These are phyloP conservation scores for Anthoscopus minutus DNA, from an alignment of 2,113 vertebrate genomes.

Conservation along the genomic window DNA sequence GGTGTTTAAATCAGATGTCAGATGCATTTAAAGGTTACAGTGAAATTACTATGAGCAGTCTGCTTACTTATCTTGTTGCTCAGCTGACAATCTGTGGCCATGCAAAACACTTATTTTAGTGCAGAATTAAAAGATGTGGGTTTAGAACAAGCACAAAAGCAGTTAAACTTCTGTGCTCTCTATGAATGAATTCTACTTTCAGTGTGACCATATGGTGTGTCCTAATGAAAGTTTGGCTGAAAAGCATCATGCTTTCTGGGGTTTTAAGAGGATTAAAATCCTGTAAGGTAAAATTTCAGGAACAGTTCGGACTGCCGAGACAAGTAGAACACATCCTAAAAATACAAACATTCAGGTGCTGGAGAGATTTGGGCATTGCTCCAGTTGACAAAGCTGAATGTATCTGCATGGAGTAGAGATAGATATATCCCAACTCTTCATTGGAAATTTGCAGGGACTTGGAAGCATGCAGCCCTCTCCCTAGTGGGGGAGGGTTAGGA, in stretches of 20 bases:
- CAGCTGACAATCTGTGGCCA: not conserved
- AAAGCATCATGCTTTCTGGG: not conserved
- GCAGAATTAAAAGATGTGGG: not conserved
- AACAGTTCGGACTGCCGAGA: not conserved
- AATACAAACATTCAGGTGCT: not conserved
- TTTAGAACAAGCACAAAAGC: not conserved
- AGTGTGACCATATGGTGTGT: not conserved
- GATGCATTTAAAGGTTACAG: not conserved
- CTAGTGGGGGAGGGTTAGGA: not conserved
- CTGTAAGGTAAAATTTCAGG: not conserved
- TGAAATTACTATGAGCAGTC: not conserved
- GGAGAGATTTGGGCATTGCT: fast-evolving
- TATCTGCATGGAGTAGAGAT: not conserved
- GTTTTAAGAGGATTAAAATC: not conserved
- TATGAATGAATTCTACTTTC: not conserved
- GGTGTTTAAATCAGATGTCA: not conserved
- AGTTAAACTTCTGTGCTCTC: not conserved
- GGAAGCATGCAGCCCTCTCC: not conserved
- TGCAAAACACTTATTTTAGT: not conserved
- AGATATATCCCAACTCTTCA: fast-evolving
- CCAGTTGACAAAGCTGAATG: not conserved
- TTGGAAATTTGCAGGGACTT: not conserved
- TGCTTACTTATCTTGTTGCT: not conserved
- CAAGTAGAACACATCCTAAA: not conserved
- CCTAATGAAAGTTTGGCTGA: not conserved